Percentiles rank a stretch among this genome's conserved stretches.
These are phyloP conservation scores for Petromus typicus DNA, from an alignment of 2,113 vertebrate genomes.

Conservation along the genomic window DNA sequence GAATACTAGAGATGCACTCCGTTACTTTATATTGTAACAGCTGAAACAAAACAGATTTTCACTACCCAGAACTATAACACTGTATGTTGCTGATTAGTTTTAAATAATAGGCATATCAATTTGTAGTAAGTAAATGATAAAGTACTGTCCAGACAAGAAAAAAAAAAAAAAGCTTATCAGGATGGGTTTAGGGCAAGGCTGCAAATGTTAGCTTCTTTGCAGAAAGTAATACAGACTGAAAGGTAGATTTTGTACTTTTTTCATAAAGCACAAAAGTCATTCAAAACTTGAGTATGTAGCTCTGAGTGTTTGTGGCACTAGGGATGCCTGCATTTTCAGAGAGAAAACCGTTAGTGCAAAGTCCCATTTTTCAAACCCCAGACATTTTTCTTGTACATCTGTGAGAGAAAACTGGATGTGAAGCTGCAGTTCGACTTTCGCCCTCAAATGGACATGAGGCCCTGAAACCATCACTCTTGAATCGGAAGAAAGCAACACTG, in stretches of 20 bases:
- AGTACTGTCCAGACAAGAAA: background rate
- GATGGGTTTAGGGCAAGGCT: background rate
- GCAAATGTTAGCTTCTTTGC: background rate
- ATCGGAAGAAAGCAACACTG: background rate
- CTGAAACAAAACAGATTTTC: fast-evolving
- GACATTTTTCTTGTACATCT: background rate
- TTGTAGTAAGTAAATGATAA: background rate
- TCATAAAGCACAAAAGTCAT: background rate
- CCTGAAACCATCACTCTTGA: background rate
- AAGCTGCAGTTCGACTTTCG: background rate
- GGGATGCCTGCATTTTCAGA: constrained; percentile 1
- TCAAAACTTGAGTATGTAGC: background rate
- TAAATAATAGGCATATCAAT: background rate
- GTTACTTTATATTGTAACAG: background rate
- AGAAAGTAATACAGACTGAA: background rate
- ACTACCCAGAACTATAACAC: too few relatives aligned
- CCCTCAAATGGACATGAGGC: background rate
- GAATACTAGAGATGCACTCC: background rate
- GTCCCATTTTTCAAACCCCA: background rate
- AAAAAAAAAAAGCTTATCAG: background rate
- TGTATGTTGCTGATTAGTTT: background rate
- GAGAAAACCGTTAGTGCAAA: background rate
- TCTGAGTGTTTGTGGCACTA: background rate
- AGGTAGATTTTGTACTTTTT: background rate
- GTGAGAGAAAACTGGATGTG: background rate